Percentiles rank a stretch among this genome's conserved stretches.
phyloP scores from a whole-genome alignment of 64 coral and sea anemone genomes.

The Trachythela sp. region DNA sequence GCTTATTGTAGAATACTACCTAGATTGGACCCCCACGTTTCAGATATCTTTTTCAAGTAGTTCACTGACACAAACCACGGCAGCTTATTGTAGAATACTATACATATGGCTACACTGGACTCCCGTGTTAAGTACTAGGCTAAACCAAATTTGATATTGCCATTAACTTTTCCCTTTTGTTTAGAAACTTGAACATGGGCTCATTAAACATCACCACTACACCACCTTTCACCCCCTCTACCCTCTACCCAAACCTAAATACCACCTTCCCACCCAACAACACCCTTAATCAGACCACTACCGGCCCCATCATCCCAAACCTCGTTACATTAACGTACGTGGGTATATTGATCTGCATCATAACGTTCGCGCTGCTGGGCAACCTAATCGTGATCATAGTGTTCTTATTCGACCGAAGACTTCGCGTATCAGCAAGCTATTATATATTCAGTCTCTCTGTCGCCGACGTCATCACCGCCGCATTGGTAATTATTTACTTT shows the following conservation, averaged over 20 bases:
- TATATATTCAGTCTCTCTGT: background rate
- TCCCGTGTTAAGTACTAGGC: no score
- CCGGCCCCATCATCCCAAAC: background rate
- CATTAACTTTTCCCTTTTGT: no score
- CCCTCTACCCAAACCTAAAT: background rate
- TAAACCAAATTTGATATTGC: no score
- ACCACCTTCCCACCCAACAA: background rate
- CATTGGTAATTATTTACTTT: background rate
- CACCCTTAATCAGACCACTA: background rate
- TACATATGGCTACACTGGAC: no score
- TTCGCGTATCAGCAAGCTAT: background rate
- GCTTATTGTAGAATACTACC: no score
- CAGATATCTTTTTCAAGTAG: no score
- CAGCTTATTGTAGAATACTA: no score
- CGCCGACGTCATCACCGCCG: background rate
- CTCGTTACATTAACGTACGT: background rate
- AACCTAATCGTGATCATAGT: background rate
- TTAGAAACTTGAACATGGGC: no score
- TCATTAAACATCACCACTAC: no score
- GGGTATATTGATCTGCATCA: background rate
- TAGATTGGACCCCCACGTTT: no score
- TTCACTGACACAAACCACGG: no score
- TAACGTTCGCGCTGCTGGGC: background rate
- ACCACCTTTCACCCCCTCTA: no score
- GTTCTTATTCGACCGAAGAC: background rate